A percentile compares a stretch with the other conserved stretches of the same genome.
These are phyloP conservation scores for Rhodophaea formosa DNA, from an alignment of 2,888 invertebrate genomes.

Conservation along the genomic window DNA sequence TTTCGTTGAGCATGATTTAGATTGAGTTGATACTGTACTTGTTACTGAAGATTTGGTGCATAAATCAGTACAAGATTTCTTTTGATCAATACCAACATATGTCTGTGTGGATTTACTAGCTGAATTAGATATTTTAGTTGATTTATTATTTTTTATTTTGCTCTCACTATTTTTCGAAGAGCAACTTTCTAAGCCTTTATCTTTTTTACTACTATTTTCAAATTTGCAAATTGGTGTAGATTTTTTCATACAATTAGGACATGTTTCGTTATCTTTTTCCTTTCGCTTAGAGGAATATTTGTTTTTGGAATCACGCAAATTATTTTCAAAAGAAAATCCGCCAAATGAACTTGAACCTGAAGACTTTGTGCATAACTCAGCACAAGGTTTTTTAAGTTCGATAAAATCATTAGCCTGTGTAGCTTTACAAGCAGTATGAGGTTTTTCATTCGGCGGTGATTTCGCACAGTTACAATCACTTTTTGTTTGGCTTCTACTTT, in stretches of 20 bases:
- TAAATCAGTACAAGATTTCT: not conserved
- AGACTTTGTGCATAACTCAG: not conserved
- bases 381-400: not conserved
- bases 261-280: not conserved
- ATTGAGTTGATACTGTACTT: no score
- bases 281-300: conserved; percentile 1
- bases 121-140: no score
- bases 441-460: no score
- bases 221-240: no score
- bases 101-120: not conserved
- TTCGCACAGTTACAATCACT: no score
- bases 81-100: not conserved
- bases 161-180: no score
- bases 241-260: not conserved
- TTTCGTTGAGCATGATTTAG: no score
- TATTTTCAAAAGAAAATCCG: conserved; percentile 4
- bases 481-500: no score
- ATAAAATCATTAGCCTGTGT: conserved; percentile 1
- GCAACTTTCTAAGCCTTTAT: no score
- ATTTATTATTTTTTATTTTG: no score
- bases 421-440: no score
- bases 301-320: not conserved
- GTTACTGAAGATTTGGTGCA: not conserved
- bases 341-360: not conserved
- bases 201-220: no score